Evolutionary conservation across 2,888 invertebrate genomes (phyloP).

Genomic region (Ptychoptera contaminata): DNA sequence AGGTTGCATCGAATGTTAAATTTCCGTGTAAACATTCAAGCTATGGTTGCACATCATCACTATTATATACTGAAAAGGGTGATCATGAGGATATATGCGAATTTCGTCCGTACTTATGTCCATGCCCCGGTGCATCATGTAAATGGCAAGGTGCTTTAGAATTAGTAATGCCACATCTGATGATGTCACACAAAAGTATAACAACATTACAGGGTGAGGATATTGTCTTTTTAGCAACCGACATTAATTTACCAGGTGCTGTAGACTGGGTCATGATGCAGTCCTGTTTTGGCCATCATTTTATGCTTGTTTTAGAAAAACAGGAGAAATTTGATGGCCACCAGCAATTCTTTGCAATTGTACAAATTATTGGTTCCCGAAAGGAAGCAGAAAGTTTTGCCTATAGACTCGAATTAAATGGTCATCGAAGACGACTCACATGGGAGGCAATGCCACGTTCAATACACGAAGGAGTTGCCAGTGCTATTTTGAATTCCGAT

Average conservation of each 20-base stretch:
- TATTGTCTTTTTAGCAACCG: conserved; percentile 98
- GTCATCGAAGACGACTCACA: conserved; percentile 82
- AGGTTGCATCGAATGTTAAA: conserved; percentile 94
- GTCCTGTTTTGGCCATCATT: conserved; percentile 97
- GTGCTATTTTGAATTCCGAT: conserved; percentile 94
- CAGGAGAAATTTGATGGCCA: conserved; percentile 96
- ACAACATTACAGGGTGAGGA: conserved; percentile 98
- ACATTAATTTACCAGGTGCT: conserved; percentile 97
- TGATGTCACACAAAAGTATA: conserved; percentile 95
- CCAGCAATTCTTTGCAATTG: conserved; percentile 95
- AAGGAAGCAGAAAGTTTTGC: conserved; percentile 99
- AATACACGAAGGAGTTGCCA: conserved; percentile 96
- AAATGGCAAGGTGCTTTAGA: conserved; percentile 98
- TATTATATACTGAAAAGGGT: conserved; percentile 92
- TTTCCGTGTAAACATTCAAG: conserved; percentile 98
- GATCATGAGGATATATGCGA: conserved; percentile 99
- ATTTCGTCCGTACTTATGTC: conserved; percentile 95
- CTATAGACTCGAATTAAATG: conserved; percentile 91
- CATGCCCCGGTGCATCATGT: conserved; percentile 98
- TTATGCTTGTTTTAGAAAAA: conserved; percentile 98
- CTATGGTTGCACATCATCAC: conserved; percentile 82
- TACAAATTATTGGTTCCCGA: conserved; percentile 94
- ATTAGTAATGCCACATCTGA: conserved; percentile 96
- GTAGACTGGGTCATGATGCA: conserved; percentile 99
- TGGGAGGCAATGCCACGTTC: conserved; percentile 99